Base-by-base conservation (phyloP, 1,140 invertebrate genomes). In the Musca domestica region DNA sequence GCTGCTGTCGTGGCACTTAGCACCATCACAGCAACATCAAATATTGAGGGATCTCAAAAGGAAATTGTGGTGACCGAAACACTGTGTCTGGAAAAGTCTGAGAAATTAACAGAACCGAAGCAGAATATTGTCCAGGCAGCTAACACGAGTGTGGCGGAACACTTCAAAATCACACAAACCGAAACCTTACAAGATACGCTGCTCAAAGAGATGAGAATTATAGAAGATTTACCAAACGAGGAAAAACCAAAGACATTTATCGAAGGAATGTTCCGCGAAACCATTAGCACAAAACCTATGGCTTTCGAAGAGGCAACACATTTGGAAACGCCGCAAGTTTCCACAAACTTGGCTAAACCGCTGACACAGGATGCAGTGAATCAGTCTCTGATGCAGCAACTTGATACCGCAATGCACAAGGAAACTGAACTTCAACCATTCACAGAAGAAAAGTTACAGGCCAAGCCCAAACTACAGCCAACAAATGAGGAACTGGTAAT, bases 181-280 rank as follows among this genome's bases (percentile, higher is more conserved):
- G 65, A 56, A 41, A 61, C 49, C 10, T 22, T 71, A 15, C 20
- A 54, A 0, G 27, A 58, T 30, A 58, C 73, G 4, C 75, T 71
- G 9, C 68, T 71, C 34, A 80, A 74, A 25, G 77, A 79, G 30
- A 54, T 67, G 1, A 4, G 7, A 23, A 70, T 80, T 9, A 5
- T 15, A 2, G n/a, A 49, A 10, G 2, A 54, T 10, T 20, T 14
- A 0, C 41, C 23, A 0, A 15, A 52, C 10, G 63, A 71, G 34
- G 71, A 77, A 6, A 66, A 46, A 64, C 75, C 74, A 20, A 80
- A 78, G 56, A 49, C 67, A 7, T 76, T 76, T 47, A 72, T 74
- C 65, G 69, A 70, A 15, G 66, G 66, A 7, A 56, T 49, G 23
- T 23, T 58, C 6, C 51, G 25, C 5, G 69, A 70, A 25, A 70